Evolutionary conservation across 2,888 invertebrate genomes (phyloP), one percentile per base, ranked within the genome.

Genomic region (Xestobium rufovillosum): DNA sequence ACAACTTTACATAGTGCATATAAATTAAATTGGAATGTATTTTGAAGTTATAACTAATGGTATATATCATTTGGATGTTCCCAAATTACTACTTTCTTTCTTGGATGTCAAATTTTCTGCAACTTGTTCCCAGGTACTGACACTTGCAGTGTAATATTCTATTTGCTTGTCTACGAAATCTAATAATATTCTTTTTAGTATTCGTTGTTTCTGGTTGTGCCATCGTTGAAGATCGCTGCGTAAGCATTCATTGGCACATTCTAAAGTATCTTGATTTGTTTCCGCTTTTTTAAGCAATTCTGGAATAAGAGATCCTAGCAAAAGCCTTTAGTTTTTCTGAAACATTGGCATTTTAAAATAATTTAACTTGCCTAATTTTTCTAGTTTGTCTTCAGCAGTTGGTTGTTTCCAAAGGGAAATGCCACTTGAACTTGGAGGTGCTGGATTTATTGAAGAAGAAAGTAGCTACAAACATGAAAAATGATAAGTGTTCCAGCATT

Each of bases 161-260:
- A 80, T 76, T 54, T 82, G 78, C 53, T 75, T 71, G 48, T 78
- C 75, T 6, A 78, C 76, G 65, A 78, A 72, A 44, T 70, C 68
- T 16, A 74, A 61, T 9, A 81, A 64, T 50, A 80, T 70, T 43
- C 70, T 70, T 54, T 77, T 78, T 33, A 82, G 57, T 57, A 78
- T 79, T 17, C 69, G 63, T 40, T 73, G 73, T 53, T 80, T 81
- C 47, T 77, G 78, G 17, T 65, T 54, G 45, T 78, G 75, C 81
- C 81, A 82, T 38, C 79, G 66, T 34, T 78, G 75, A 41, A 80
- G 61, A 57, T 82, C 81, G 26, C 80, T 77, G 33, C 77, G 66
- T 15, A 82, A 60, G 54, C 78, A 76, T 55, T 80, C 78, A 55
- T 80, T 80, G 0, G 80, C 78, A 52, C 78, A 78, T 55, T 79